These are phyloP conservation scores for Lepidostoma basale DNA, from an alignment of 1,140 invertebrate species.

Conservation along the genomic window DNA sequence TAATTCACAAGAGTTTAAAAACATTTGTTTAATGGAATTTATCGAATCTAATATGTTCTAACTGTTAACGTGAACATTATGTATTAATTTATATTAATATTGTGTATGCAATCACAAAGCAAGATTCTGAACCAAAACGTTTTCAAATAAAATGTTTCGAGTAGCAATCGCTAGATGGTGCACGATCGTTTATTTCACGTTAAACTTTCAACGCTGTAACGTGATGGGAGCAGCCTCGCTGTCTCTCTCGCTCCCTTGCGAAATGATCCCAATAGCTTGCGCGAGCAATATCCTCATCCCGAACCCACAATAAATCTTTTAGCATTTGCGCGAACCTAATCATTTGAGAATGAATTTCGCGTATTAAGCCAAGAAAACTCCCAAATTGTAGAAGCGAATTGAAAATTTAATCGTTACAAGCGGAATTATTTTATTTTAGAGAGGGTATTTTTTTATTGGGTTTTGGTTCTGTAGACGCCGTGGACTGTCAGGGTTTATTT, in stretches of 20 bases:
- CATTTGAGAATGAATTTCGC: neutral
- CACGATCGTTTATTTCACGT: slow-evolving; percentile 3
- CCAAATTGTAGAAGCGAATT: too few species aligned
- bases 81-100: too few species aligned
- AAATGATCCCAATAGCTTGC: slow-evolving; percentile 1
- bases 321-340: neutral
- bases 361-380: slow-evolving; percentile 1
- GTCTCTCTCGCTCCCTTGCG: neutral
- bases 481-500: neutral
- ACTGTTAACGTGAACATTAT: too few species aligned
- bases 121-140: neutral
- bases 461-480: neutral
- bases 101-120: too few species aligned
- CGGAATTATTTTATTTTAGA: too few species aligned
- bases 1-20: too few species aligned
- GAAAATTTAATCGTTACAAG: too few species aligned
- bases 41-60: too few species aligned
- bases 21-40: too few species aligned
- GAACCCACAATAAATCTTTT: slow-evolving; percentile 1
- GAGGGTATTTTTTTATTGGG: too few species aligned
- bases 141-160: slow-evolving; percentile 9
- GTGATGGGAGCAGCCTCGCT: neutral
- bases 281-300: neutral
- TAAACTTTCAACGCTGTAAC: neutral
- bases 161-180: slow-evolving; percentile 6